phyloP scores from a whole-genome alignment of 2,888 invertebrate species.

The Malthinus seriepunctatus region DNA sequence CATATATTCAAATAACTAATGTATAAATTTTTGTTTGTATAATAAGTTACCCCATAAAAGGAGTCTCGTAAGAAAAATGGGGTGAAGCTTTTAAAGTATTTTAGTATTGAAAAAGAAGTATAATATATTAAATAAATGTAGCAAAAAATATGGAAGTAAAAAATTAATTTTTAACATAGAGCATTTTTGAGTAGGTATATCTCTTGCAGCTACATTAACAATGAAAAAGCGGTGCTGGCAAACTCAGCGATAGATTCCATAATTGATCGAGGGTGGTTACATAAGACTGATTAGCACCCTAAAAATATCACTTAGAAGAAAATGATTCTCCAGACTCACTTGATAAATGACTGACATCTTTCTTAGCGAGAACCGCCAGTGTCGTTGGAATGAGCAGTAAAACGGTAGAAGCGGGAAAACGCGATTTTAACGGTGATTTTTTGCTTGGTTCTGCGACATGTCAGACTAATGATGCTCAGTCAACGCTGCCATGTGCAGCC shows the following conservation, averaged over 20 bases:
- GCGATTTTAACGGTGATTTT: conserved; percentile 44
- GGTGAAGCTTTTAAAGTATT: background rate
- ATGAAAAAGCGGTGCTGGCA: conserved; percentile 42
- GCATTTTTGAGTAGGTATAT: conserved; percentile 16
- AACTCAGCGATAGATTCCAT: conserved; percentile 47
- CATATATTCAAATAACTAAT: conserved; percentile 3
- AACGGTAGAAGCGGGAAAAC: conserved; percentile 37
- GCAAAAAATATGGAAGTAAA: conserved; percentile 24
- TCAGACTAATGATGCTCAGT: conserved; percentile 50
- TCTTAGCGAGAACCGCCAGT: conserved; percentile 43
- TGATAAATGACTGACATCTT: conserved; percentile 53
- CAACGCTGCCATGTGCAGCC: conserved; percentile 47
- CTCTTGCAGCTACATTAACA: conserved; percentile 36
- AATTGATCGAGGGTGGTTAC: conserved; percentile 52
- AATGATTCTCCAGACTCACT: conserved; percentile 43
- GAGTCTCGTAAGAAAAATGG: too few species aligned
- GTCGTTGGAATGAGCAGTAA: conserved; percentile 32
- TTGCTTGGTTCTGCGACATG: conserved; percentile 44
- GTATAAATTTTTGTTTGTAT: background rate
- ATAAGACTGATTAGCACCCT: conserved; percentile 52
- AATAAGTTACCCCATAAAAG: too few species aligned
- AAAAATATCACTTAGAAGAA: conserved; percentile 51
- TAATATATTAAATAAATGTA: conserved; percentile 5
- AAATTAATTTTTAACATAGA: conserved; percentile 23
- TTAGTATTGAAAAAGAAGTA: background rate